Conservation (phyloP, 2,797 vertebrate species). For the Sebastes aleutianus region DNA sequence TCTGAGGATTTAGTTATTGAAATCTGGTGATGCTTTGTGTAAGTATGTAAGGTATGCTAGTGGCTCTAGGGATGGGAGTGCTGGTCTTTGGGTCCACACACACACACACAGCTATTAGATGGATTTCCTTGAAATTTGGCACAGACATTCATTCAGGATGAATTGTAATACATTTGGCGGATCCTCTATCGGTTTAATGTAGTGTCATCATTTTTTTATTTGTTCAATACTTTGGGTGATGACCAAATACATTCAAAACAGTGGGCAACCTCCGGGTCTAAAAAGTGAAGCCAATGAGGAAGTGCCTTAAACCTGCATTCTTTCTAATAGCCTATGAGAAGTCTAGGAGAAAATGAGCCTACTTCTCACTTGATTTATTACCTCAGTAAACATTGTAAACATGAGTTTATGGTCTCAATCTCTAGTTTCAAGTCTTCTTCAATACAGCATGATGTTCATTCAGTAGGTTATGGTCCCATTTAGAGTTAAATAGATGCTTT, state of each 20-base stretch:
- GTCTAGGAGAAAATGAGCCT: too few relatives aligned
- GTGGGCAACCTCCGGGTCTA: too few relatives aligned
- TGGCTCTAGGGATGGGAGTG: background rate
- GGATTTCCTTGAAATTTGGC: background rate
- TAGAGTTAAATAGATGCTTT: too few relatives aligned
- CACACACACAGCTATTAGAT: background rate
- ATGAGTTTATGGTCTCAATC: too few relatives aligned
- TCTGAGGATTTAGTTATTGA: constrained; percentile 17
- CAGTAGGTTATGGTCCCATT: too few relatives aligned
- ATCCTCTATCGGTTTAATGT: background rate
- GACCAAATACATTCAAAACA: background rate
- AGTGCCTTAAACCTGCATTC: too few relatives aligned
- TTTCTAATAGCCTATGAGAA: too few relatives aligned
- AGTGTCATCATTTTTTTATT: background rate
- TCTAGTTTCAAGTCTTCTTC: too few relatives aligned
- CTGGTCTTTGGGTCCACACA: background rate
- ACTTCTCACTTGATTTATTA: too few relatives aligned
- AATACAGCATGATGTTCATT: too few relatives aligned
- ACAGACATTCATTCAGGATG: background rate
- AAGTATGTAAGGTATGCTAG: background rate
- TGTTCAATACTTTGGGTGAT: background rate
- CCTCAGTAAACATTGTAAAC: too few relatives aligned
- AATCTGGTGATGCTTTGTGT: constrained; percentile 36
- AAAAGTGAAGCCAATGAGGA: too few relatives aligned
- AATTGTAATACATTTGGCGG: background rate